Conservation (phyloP, 2,113 vertebrate species). For the Ptyas mucosa region DNA sequence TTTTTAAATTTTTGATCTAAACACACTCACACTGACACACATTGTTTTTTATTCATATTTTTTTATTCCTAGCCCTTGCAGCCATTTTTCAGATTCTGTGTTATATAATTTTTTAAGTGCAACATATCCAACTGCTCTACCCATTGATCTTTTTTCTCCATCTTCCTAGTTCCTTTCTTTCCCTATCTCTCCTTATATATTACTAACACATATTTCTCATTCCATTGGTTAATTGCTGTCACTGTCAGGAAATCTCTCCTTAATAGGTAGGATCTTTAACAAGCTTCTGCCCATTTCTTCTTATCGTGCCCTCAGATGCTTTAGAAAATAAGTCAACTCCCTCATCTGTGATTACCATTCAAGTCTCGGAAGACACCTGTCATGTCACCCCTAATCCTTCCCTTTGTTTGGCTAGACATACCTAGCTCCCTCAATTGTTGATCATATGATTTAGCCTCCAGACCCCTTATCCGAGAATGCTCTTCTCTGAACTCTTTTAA, state of each 20-base stretch:
- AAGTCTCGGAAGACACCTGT: too few species aligned
- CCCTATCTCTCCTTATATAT: neutral
- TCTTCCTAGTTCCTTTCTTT: neutral
- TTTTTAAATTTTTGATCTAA: neutral
- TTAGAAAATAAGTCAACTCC: neutral
- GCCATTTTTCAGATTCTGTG: neutral
- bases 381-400: too few species aligned
- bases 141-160: neutral
- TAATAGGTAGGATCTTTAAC: neutral
- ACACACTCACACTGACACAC: neutral
- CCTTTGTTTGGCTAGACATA: too few species aligned
- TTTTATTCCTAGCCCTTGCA: neutral
- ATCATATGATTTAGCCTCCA: too few species aligned
- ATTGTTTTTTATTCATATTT: neutral
- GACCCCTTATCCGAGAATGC: too few species aligned
- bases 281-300: neutral
- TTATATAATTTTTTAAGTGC: neutral
- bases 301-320: neutral
- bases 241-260: neutral
- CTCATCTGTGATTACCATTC: neutral
- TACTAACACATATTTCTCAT: neutral
- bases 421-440: too few species aligned
- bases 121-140: neutral
- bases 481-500: too few species aligned
- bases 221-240: neutral